Conservation (phyloP, 2,888 invertebrate species). For the Autographa gamma region DNA sequence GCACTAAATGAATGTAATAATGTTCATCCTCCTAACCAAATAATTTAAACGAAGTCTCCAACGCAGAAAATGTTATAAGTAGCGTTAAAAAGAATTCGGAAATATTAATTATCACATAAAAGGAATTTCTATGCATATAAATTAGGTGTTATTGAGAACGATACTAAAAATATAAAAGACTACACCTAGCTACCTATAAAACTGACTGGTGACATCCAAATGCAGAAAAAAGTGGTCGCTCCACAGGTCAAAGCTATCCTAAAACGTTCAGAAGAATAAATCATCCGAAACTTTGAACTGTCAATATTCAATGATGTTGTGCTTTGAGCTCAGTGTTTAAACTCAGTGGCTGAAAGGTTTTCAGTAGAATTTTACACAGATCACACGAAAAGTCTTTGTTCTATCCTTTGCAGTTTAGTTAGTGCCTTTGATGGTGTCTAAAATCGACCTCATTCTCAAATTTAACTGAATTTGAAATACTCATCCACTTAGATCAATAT, state of each 20-base stretch:
- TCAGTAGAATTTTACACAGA: neutral
- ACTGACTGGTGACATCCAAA: too few species aligned
- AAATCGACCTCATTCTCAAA: neutral
- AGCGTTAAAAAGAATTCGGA: too few species aligned
- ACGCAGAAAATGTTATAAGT: too few species aligned
- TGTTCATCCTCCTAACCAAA: too few species aligned
- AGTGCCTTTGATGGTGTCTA: neutral
- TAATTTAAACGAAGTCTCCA: too few species aligned
- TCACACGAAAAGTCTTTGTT: too few species aligned
- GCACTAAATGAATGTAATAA: too few species aligned
- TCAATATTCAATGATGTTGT: constrained; percentile 4
- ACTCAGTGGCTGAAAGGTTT: neutral
- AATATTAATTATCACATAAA: too few species aligned
- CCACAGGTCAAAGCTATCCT: neutral
- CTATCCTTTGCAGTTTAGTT: neutral
- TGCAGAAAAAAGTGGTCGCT: neutral
- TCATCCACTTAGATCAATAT: neutral
- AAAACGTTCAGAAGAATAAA: constrained; percentile 1
- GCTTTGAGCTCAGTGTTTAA: neutral
- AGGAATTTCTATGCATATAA: too few species aligned
- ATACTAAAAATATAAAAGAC: too few species aligned
- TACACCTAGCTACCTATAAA: too few species aligned
- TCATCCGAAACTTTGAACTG: neutral
- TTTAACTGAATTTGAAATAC: neutral
- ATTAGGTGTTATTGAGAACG: too few species aligned